Evolutionary conservation across 2,113 vertebrate genomes (phyloP).

Genomic region (Willisornis vidua): DNA sequence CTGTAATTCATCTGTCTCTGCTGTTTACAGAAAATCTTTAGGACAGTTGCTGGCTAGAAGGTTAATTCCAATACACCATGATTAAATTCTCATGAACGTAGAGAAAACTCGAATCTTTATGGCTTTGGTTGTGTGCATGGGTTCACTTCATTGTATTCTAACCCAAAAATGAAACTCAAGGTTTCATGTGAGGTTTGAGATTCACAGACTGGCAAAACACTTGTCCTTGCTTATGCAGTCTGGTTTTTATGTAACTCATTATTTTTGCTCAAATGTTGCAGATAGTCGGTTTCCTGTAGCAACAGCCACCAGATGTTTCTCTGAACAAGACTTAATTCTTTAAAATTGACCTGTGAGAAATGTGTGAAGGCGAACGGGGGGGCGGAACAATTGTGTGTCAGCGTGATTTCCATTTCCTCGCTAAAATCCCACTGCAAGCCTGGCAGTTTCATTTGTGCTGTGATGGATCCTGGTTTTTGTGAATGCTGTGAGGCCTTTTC

Average conservation of each 20-base stretch:
- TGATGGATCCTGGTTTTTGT: not conserved
- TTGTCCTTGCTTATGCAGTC: conserved; percentile 6
- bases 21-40: not conserved
- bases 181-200: not conserved
- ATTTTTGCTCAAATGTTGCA: conserved; percentile 22
- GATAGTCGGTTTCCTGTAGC: conserved; percentile 51
- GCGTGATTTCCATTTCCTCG: not conserved
- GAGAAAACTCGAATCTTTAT: not conserved
- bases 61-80: not conserved
- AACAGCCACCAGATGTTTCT: conserved; percentile 59
- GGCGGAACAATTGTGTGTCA: conserved; percentile 36
- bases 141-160: not conserved
- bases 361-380: conserved; percentile 45
- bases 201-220: not conserved
- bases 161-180: not conserved
- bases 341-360: conserved; percentile 54
- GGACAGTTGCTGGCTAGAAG: not conserved
- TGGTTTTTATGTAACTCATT: conserved; percentile 45
- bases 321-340: conserved; percentile 63
- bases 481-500: not conserved
- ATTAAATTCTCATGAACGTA: not conserved
- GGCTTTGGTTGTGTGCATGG: rapidly evolving
- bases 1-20: not conserved
- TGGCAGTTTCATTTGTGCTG: not conserved
- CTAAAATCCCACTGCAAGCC: not conserved